Evolutionary conservation across 2,797 vertebrate species (phyloP).

Genomic region (Mormyrus hasselquistii): DNA sequence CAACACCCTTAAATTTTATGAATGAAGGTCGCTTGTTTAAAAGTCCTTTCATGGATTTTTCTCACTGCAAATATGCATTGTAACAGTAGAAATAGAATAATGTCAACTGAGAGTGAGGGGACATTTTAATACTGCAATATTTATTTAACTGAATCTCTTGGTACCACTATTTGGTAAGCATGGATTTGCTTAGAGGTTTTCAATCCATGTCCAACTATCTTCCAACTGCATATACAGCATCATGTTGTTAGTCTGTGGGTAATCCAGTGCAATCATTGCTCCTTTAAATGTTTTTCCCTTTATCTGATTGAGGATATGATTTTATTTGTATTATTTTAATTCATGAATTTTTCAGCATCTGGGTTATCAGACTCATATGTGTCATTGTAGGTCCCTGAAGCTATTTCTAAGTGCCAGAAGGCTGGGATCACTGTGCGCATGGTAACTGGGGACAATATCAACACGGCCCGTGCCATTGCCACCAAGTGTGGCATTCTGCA

Average conservation of each 20-base stretch:
- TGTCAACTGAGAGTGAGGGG: neutral
- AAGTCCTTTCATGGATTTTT: neutral
- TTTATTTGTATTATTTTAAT: neutral
- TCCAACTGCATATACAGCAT: neutral
- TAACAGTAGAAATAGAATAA: neutral
- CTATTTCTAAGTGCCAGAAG: conserved; percentile 83
- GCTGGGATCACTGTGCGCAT: conserved; percentile 94
- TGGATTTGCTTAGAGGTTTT: neutral
- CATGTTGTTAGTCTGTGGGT: neutral
- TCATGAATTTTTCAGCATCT: neutral
- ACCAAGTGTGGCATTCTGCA: conserved; percentile 89
- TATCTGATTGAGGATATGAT: neutral
- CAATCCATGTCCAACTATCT: neutral
- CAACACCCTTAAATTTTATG: neutral
- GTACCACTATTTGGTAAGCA: neutral
- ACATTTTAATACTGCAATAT: neutral
- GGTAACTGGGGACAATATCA: conserved; percentile 98
- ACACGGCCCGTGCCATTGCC: conserved; percentile 92
- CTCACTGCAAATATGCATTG: neutral
- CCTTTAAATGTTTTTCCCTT: neutral
- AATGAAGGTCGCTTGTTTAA: neutral
- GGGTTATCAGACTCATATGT: neutral
- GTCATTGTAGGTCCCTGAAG: conserved; percentile 70
- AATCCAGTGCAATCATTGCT: neutral
- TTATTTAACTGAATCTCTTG: neutral